Evolutionary conservation across 2,113 vertebrate genomes (phyloP).

Genomic region (Callospermophilus lateralis): DNA sequence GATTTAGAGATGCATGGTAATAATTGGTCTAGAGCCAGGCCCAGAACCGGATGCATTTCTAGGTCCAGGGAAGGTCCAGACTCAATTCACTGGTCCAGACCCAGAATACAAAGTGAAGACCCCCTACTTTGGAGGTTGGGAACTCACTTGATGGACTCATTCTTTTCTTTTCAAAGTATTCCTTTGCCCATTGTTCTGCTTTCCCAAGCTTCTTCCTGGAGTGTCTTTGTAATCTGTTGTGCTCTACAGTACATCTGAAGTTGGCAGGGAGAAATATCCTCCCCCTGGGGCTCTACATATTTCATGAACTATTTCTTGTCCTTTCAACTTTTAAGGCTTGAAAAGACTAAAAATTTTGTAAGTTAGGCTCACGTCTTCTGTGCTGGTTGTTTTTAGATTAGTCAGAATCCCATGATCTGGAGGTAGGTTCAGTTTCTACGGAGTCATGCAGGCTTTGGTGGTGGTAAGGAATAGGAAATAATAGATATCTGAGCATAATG

Average conservation of each 20-base stretch:
- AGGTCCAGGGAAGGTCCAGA: background rate
- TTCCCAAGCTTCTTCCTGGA: background rate
- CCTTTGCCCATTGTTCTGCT: background rate
- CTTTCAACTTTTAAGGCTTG: background rate
- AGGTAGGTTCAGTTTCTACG: background rate
- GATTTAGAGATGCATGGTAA: background rate
- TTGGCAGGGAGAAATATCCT: background rate
- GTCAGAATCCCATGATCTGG: background rate
- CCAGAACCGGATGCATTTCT: background rate
- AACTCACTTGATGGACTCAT: background rate
- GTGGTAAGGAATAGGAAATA: background rate
- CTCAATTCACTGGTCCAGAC: background rate
- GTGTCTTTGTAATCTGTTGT: background rate
- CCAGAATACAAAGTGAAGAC: background rate
- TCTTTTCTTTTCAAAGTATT: background rate
- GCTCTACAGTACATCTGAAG: background rate
- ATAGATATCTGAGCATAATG: background rate
- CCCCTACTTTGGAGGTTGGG: too few relatives aligned
- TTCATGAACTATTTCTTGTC: background rate
- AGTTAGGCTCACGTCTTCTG: background rate
- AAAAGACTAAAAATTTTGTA: background rate
- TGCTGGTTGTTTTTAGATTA: background rate
- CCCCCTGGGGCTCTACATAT: accelerated
- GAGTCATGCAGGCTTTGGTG: background rate
- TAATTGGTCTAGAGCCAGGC: background rate